phyloP scores from a whole-genome alignment of 2,888 invertebrate genomes.

The Petrolisthes cinctipes region DNA sequence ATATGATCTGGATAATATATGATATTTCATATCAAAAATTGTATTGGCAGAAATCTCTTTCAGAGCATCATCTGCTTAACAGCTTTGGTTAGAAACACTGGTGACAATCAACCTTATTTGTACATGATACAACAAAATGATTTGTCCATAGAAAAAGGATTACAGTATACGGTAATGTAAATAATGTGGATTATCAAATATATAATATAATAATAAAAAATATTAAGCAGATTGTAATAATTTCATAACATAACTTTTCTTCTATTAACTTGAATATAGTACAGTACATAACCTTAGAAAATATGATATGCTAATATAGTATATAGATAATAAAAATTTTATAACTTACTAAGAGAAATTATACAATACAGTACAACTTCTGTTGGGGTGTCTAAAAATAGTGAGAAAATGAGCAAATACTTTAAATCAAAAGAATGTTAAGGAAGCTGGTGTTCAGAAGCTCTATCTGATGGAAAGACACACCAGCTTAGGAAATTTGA shows the following conservation, averaged over 20 bases:
- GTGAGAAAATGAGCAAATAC: not conserved
- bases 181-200: no score
- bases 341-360: not conserved
- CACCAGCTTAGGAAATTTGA: not conserved
- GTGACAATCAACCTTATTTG: conserved; percentile 1
- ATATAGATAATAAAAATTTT: not conserved
- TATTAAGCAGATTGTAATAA: not conserved
- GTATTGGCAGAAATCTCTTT: not conserved
- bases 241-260: not conserved
- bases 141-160: not conserved
- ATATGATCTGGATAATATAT: not conserved
- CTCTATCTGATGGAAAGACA: not conserved
- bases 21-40: conserved; percentile 6
- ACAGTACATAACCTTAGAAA: not conserved
- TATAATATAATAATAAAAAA: not conserved
- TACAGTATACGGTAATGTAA: no score
- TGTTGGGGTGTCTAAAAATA: not conserved
- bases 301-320: not conserved
- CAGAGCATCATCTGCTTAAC: not conserved
- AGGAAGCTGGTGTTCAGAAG: not conserved
- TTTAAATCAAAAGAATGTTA: not conserved
- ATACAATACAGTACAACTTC: not conserved
- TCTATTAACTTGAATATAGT: not conserved
- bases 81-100: not conserved
- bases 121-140: not conserved